These are phyloP conservation scores for Zoanthus sociatus DNA, from an alignment of 92 coral and sea anemone species.

Conservation along the genomic window DNA sequence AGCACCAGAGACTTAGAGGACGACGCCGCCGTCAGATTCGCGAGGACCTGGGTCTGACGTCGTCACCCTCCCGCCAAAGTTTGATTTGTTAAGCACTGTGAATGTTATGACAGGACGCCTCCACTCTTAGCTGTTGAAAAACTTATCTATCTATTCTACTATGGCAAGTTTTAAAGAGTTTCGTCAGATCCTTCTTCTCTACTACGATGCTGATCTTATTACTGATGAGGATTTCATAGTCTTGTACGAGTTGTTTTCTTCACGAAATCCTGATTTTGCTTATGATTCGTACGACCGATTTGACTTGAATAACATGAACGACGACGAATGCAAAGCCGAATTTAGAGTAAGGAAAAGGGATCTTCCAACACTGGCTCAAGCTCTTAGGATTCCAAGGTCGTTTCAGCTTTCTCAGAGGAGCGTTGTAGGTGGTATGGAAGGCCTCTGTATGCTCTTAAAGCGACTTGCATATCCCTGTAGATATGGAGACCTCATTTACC, in stretches of 20 bases:
- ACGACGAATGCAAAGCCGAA: slow-evolving; percentile 35
- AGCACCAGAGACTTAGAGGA: slow-evolving; percentile 35
- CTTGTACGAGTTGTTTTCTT: slow-evolving; percentile 52
- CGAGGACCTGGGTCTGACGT: slow-evolving; percentile 50
- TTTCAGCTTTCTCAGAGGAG: background rate
- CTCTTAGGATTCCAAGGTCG: too few species aligned
- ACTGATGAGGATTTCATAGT: slow-evolving; percentile 46
- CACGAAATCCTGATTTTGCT: slow-evolving; percentile 45
- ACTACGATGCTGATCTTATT: slow-evolving; percentile 55
- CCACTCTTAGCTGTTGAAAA: slow-evolving; percentile 39
- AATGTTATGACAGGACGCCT: slow-evolving; percentile 1
- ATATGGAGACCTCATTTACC: slow-evolving; percentile 18
- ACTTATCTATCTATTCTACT: slow-evolving; percentile 26
- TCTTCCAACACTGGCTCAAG: too few species aligned
- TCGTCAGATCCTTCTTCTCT: slow-evolving; percentile 55
- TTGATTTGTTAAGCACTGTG: slow-evolving; percentile 48
- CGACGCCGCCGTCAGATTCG: slow-evolving; percentile 54
- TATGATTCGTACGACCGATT: slow-evolving; percentile 45
- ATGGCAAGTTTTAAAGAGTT: slow-evolving; percentile 53
- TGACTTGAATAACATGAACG: slow-evolving; percentile 44
- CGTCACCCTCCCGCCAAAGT: slow-evolving; percentile 49
- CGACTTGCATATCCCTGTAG: slow-evolving; percentile 17
- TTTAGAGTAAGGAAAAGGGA: too few species aligned
- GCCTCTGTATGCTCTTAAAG: slow-evolving; percentile 13
- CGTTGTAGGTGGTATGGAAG: slow-evolving; percentile 5